Percentiles rank a stretch among this genome's conserved stretches.
Conservation (phyloP, 30 jellyfish, hydroid and myxozoan species). For the Hydractinia echinata region DNA sequence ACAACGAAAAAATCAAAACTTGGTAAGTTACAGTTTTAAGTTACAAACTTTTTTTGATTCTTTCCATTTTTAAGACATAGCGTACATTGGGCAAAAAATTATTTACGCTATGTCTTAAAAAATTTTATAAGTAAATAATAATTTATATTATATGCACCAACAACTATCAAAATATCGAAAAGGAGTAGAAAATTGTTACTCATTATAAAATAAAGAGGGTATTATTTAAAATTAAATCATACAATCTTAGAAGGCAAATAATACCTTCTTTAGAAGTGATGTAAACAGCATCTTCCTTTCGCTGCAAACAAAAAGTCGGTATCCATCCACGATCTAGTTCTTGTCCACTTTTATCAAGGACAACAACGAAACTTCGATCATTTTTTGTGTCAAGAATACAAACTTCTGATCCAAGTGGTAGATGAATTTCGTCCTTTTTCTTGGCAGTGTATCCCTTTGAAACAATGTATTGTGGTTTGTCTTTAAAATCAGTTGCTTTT, state of each 20-base stretch:
- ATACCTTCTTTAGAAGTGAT: constrained; percentile 31
- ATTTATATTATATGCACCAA: neutral
- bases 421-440: constrained; percentile 68
- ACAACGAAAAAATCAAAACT: no score
- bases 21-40: no score
- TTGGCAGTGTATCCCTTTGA: constrained; percentile 64
- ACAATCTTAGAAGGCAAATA: neutral
- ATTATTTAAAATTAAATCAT: no score
- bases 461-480: constrained; percentile 13
- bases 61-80: no score
- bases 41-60: no score
- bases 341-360: constrained; percentile 30
- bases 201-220: no score
- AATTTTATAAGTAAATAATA: neutral
- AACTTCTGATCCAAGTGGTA: constrained; percentile 62
- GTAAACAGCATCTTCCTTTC: constrained; percentile 38
- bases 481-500: neutral
- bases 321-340: constrained; percentile 84
- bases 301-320: constrained; percentile 70
- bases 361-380: constrained; percentile 71
- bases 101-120: neutral
- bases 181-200: no score
- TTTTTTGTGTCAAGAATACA: constrained; percentile 50
- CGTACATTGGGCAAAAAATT: no score
- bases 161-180: no score